A percentile compares a stretch with the other conserved stretches of the same genome.
phyloP scores from a whole-genome alignment of 2,888 invertebrate species.

The Leistus spinibarbis region DNA sequence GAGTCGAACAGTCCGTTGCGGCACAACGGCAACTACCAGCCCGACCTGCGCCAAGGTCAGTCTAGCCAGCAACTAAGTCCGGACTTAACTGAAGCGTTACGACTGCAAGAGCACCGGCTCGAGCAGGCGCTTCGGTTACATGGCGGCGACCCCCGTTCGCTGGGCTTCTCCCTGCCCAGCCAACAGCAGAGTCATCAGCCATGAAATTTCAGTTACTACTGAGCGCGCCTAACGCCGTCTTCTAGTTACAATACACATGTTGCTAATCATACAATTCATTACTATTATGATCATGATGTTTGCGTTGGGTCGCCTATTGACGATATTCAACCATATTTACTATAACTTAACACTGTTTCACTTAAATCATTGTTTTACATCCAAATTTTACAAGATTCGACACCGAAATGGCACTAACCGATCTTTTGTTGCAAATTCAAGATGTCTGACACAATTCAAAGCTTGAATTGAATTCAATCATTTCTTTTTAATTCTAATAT shows the following conservation, averaged over 20 bases:
- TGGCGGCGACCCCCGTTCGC: slow-evolving; percentile 76
- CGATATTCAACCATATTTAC: background rate
- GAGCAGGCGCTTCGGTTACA: slow-evolving; percentile 84
- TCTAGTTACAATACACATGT: background rate
- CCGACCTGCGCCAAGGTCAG: slow-evolving; percentile 14
- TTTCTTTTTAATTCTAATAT: too few species aligned
- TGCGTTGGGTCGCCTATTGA: background rate
- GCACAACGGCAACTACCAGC: slow-evolving; percentile 52
- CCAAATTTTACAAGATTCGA: too few species aligned
- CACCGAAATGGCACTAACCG: too few species aligned
- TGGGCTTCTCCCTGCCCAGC: slow-evolving; percentile 72
- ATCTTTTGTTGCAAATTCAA: too few species aligned
- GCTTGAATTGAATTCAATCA: too few species aligned
- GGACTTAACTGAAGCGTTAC: slow-evolving; percentile 73
- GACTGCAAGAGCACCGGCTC: slow-evolving; percentile 75
- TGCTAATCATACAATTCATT: background rate
- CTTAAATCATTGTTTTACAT: too few species aligned
- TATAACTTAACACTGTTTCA: too few species aligned
- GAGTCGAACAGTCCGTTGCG: slow-evolving; percentile 54
- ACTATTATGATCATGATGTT: background rate
- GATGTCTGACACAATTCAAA: too few species aligned
- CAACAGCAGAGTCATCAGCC: slow-evolving; percentile 64
- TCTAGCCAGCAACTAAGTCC: slow-evolving; percentile 65
- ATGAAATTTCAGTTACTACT: slow-evolving; percentile 85
- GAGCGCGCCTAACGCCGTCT: slow-evolving; percentile 57